These are phyloP conservation scores for Caenorhabditis briggsae DNA, from an alignment of 1,140 invertebrate species.

Conservation along the genomic window DNA sequence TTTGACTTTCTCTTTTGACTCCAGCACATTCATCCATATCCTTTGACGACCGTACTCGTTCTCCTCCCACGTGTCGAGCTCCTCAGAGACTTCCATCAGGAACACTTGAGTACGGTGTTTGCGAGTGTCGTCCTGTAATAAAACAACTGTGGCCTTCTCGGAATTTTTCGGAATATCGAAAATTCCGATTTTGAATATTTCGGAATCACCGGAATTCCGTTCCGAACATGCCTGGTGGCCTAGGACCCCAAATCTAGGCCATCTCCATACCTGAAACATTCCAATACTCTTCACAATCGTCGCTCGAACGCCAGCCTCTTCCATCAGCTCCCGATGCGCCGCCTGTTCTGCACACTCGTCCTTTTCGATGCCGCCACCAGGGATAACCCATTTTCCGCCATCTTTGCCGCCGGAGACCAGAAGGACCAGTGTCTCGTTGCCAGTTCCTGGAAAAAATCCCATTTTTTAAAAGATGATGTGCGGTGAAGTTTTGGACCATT, in stretches of 20 bases:
- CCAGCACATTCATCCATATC: slow-evolving; percentile 41
- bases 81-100: slow-evolving; percentile 51
- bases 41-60: slow-evolving; percentile 36
- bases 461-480: no score
- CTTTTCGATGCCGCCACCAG: slow-evolving; percentile 63
- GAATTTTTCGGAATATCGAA: neutral
- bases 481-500: no score
- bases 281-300: slow-evolving; percentile 35
- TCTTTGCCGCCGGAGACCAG: slow-evolving; percentile 61
- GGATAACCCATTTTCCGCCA: slow-evolving; percentile 59
- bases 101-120: slow-evolving; percentile 60
- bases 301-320: slow-evolving; percentile 60
- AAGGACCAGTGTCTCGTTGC: slow-evolving; percentile 41
- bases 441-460: slow-evolving; percentile 40
- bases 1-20: slow-evolving; percentile 11
- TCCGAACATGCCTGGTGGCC: no score
- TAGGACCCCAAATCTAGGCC: neutral
- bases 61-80: slow-evolving; percentile 60
- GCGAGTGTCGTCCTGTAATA: slow-evolving; percentile 61
- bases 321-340: slow-evolving; percentile 57
- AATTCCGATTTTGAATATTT: neutral
- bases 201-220: no score
- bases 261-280: slow-evolving; percentile 55
- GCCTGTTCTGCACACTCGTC: slow-evolving; percentile 61
- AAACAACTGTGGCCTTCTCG: neutral